Base-by-base conservation (phyloP, 2,797 vertebrate species). In the Petrocephalus schoutedeni region DNA sequence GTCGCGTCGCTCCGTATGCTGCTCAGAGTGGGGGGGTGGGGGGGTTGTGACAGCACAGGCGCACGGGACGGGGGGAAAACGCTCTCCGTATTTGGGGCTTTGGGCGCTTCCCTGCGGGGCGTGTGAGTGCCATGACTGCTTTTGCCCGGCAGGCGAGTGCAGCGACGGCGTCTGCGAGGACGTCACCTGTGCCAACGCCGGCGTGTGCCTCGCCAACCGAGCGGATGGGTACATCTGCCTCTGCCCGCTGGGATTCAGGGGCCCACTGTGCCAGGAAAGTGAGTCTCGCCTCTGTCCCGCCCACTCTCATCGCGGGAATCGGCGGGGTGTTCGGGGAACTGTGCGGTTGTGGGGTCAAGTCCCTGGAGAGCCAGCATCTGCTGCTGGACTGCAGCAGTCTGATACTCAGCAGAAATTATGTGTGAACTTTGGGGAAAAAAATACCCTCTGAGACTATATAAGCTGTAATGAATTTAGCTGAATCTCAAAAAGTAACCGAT, bases 141-240 rank as follows among this genome's bases (percentile, higher is more conserved):
- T n/a, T 85, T 10, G 64, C 41, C 54, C 41, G 84, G 85, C 59
- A 98, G 98, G 97, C 83, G 98, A 99, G 88, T 99, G 98, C 93
- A 99, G 97, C 89, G 95, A 95, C 41, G 96, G 95, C 0, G 95
- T 98, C 90, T 99, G 98, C 59, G 96, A 98, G 0, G 93, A 94
- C 88, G 96, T 97, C 28, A 94, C 91, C 88, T 99, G 98, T 89
- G 89, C 95, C 91, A 97, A 98, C 0, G 97, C 96, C 0, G 98
- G 98, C 16, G 94, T 93, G 90, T 99, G 98, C 92, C 95, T 93
- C 19, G 95, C 95, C 0, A 96, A 91, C 93, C 96, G 95, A 0
- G 98, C 97, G 0, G 98, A 99, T 61, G 94, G 95, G n/a, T 99
- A 96, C 92, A 96, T 98, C 90, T 99, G 98, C 88, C 95, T 99